Base-by-base conservation (phyloP, 2,888 invertebrate genomes). In the Drosophila maculinotata region DNA sequence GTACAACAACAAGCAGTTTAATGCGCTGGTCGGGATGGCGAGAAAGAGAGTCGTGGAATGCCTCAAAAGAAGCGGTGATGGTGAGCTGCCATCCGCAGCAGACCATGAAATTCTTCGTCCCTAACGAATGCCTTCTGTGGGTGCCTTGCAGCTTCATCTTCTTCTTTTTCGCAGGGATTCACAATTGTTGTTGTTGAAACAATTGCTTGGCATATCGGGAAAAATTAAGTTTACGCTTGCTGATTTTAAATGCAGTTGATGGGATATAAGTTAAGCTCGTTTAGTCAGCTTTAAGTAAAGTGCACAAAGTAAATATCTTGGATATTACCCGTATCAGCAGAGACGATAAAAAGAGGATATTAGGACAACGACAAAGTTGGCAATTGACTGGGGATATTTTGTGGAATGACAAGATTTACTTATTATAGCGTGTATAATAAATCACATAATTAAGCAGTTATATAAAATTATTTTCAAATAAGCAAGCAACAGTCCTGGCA, bases 221-320 rank as follows among this genome's bases (percentile, higher is more conserved):
- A 52, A 80, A 82, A 82, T 87, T 82, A 81, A 81, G 66, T 82
- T 82, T 67, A 77, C 78, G 87, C 85, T 84, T 14, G 33, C 59
- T 87, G 81, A 69, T 63, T 82, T 82, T 69, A 84, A 84, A 81
- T 64, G 67, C 77, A 65, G 51, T 59, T 71, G 53, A 66, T 58
- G 69, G 57, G 28, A 33, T 41, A 58, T 58, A 59, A 25, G 57
- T 42, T 60, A 35, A 59, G 66, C 62, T 54, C 53, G 59, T 47
- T 72, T 41, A 52, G 47, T 35, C 41, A 41, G 44, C 44, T 64
- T 69, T 62, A 36, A 58, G 4, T 31, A 31, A 45, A 45, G 42
- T 58, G 75, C 59, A 53, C 26, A 8, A 9, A 39, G 35, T 36
- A 36, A 58, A 75, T 44, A 48, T 56, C 17, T 9, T n/a, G 23